These are phyloP conservation scores for Canis aureus DNA, from an alignment of 2,113 vertebrate genomes.

Conservation along the genomic window DNA sequence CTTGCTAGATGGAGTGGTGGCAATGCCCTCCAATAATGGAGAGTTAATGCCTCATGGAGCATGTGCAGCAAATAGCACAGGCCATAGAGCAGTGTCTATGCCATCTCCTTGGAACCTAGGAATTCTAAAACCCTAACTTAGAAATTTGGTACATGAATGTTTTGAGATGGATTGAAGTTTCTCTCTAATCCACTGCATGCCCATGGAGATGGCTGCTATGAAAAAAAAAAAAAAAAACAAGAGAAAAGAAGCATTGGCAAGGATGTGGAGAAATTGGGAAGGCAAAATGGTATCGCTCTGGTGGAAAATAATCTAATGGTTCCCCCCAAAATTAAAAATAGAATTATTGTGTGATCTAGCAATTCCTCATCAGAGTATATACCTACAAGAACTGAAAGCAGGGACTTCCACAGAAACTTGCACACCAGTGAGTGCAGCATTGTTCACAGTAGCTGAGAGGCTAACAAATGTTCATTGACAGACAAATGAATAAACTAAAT, in stretches of 20 bases:
- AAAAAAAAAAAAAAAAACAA: neutral
- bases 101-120: neutral
- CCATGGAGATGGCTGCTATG: neutral
- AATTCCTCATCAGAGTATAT: neutral
- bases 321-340: constrained; percentile 1
- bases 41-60: neutral
- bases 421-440: neutral
- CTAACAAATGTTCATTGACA: neutral
- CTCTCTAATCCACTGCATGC: neutral
- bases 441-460: neutral
- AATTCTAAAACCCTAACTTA: neutral
- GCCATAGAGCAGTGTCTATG: neutral
- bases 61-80: neutral
- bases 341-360: neutral
- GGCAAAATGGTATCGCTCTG: neutral
- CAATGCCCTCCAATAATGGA: neutral
- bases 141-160: neutral
- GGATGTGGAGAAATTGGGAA: neutral
- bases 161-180: constrained; percentile 28
- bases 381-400: neutral
- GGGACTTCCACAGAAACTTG: neutral
- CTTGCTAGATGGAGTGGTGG: neutral
- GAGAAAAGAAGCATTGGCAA: neutral
- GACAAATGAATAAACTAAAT: neutral
- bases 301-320: neutral